A percentile compares a stretch with the other conserved stretches of the same genome.
Conservation (phyloP, 2,888 invertebrate genomes). For the Heliconius aoede region DNA sequence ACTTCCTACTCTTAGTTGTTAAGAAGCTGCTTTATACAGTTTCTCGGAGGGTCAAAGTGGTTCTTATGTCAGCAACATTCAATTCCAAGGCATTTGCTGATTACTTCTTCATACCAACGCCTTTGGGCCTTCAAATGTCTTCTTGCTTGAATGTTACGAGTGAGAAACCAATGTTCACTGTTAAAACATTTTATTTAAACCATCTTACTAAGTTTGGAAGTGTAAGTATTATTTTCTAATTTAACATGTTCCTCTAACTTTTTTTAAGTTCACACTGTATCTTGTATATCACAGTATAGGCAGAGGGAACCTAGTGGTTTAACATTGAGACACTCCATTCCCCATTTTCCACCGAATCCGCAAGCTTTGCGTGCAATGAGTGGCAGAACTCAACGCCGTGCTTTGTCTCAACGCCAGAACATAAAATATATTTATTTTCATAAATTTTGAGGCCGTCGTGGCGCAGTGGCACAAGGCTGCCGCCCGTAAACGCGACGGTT, state of each 20-base stretch:
- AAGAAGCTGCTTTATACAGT: slow-evolving; percentile 88
- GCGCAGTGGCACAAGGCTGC: too few relatives aligned
- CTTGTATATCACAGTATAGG: neutral
- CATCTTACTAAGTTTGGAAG: slow-evolving; percentile 74
- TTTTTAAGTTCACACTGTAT: neutral
- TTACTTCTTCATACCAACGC: slow-evolving; percentile 82
- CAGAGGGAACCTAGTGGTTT: neutral
- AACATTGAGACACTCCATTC: neutral
- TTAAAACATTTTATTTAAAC: slow-evolving; percentile 86
- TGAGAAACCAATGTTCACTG: slow-evolving; percentile 77
- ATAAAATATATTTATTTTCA: neutral
- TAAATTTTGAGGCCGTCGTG: too few relatives aligned
- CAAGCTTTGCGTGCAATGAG: too few relatives aligned
- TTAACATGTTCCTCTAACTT: neutral
- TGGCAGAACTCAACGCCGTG: too few relatives aligned
- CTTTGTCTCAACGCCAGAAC: too few relatives aligned
- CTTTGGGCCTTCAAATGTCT: slow-evolving; percentile 63
- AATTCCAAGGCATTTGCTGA: slow-evolving; percentile 87
- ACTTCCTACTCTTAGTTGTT: slow-evolving; percentile 93
- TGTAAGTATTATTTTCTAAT: slow-evolving; percentile 61
- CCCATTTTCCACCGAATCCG: too few relatives aligned
- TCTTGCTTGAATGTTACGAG: slow-evolving; percentile 74
- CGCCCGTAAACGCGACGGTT: too few relatives aligned
- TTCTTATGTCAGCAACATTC: slow-evolving; percentile 98
- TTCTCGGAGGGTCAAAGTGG: slow-evolving; percentile 68